phyloP scores from a whole-genome alignment of 2,888 invertebrate species.

The Drosophila merina region DNA sequence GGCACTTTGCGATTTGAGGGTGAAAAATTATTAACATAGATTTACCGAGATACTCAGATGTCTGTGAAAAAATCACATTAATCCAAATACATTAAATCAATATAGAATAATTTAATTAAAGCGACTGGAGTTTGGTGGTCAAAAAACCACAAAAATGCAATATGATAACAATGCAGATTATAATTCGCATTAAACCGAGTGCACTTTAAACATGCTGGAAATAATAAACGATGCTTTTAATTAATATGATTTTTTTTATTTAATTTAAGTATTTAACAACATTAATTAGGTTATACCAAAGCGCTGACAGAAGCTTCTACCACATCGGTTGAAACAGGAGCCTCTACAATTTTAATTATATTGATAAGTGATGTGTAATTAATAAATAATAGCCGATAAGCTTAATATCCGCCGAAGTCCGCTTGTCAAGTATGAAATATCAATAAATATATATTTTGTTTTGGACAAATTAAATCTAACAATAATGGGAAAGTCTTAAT shows the following conservation, averaged over 20 bases:
- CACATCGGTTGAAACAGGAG: conserved; percentile 16
- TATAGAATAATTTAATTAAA: conserved; percentile 66
- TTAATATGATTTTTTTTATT: conserved; percentile 41
- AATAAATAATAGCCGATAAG: conserved; percentile 16
- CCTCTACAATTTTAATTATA: conserved; percentile 31
- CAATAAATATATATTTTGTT: neutral
- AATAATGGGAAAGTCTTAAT: conserved; percentile 5
- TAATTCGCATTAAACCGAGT: conserved; percentile 53
- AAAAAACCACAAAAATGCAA: conserved; percentile 15
- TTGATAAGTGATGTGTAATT: conserved; percentile 30
- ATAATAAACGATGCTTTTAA: conserved; percentile 46
- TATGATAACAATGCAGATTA: conserved; percentile 48
- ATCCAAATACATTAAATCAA: conserved; percentile 71
- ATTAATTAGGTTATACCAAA: conserved; percentile 58
- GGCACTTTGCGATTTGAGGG: neutral
- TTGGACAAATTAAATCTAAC: neutral
- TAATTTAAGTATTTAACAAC: conserved; percentile 47
- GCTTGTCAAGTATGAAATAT: conserved; percentile 9
- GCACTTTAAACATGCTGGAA: conserved; percentile 39
- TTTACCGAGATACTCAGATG: neutral
- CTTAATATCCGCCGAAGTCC: neutral
- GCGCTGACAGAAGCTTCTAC: conserved; percentile 13
- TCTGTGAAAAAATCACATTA: conserved; percentile 48
- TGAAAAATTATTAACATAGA: conserved; percentile 17
- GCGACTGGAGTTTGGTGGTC: conserved; percentile 1